Percentiles rank a stretch among this genome's conserved stretches.
These are phyloP conservation scores for Antechinus stuartii DNA, from an alignment of 2,113 vertebrate genomes.

Conservation along the genomic window DNA sequence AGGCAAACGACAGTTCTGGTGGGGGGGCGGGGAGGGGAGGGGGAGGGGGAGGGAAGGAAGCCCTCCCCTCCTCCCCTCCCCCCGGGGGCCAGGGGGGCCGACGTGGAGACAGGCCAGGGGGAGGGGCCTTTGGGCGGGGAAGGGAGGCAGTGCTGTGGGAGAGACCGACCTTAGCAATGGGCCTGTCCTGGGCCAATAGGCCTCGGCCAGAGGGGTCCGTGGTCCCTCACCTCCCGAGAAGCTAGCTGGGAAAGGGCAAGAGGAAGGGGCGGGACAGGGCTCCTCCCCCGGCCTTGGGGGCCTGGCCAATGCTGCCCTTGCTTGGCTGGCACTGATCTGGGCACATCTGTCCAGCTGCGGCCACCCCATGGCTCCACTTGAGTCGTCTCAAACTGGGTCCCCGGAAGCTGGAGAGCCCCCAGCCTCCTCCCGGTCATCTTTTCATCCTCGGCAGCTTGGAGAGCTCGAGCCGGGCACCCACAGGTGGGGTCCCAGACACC, in stretches of 20 bases:
- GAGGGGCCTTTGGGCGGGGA: slow-evolving; percentile 76
- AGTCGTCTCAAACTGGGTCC: too few relatives aligned
- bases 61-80: not conserved
- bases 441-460: not conserved
- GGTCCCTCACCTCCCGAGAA: too few relatives aligned
- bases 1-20: slow-evolving; percentile 79
- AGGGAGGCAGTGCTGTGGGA: slow-evolving; percentile 76
- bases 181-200: slow-evolving; percentile 56
- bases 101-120: slow-evolving; percentile 71
- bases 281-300: not conserved
- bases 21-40: slow-evolving; percentile 55
- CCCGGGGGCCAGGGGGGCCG: slow-evolving; percentile 79
- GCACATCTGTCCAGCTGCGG: not conserved
- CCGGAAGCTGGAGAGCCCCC: not conserved
- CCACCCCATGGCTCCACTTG: too few relatives aligned
- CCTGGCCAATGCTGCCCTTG: not conserved
- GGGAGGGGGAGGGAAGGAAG: slow-evolving; percentile 7
- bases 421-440: not conserved
- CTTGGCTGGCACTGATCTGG: not conserved
- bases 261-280: not conserved
- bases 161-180: slow-evolving; percentile 36
- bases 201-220: slow-evolving; percentile 34
- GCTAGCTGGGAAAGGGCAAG: too few relatives aligned
- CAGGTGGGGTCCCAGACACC: slow-evolving; percentile 42
- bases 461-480: not conserved